Base-by-base conservation (phyloP, 2,797 vertebrate genomes). In the Distichodus sexfasciatus region DNA sequence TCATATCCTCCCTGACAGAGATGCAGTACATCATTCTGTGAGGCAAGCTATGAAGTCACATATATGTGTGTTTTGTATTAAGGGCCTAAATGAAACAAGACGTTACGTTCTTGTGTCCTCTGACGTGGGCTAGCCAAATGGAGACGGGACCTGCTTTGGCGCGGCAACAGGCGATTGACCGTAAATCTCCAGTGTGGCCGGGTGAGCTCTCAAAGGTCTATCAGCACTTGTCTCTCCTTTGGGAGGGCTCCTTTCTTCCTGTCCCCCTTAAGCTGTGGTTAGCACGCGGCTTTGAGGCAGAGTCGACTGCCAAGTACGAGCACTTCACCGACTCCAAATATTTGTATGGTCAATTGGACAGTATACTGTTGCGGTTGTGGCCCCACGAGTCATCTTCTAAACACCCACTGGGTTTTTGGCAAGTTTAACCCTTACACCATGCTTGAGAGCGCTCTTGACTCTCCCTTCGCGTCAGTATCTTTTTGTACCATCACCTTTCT, bases 341-440 rank as follows among this genome's bases (percentile, higher is more conserved):
- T 90, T 88, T 88, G 83, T 85, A 82, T 80, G 84, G 82, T 88
- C 82, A 86, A 82, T 80, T 88, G 86, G 84, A 87, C 80, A 84
- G 82, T 77, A 75, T 76, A 79, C 81, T 84, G 80, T 83, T 85
- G 82, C 75, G 79, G 82, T 85, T 71, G 70, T 41, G 72, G 87
- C 81, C 85, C 65, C 75, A 78, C 86, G 79, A 85, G 73, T 79
- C 69, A 83, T n/a, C 79, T 78, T 80, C 87, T 74, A 86, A 86
- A 84, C 78, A 84, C 74, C 79, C 79, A 83, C 79, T 43, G 63
- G 82, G 76, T 66, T 75, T 54, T 69, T 73, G 60, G 75, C 67
- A 76, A 76, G 67, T 84, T 87, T 84, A 83, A 79, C 76, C 78
- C 67, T 79, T 46, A 55, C 71, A 82, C 64, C 54, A 41, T 59